A percentile compares a stretch with the other conserved stretches of the same genome.
phyloP scores from a whole-genome alignment of 2,113 vertebrate species.

The Puntigrus tetrazona region DNA sequence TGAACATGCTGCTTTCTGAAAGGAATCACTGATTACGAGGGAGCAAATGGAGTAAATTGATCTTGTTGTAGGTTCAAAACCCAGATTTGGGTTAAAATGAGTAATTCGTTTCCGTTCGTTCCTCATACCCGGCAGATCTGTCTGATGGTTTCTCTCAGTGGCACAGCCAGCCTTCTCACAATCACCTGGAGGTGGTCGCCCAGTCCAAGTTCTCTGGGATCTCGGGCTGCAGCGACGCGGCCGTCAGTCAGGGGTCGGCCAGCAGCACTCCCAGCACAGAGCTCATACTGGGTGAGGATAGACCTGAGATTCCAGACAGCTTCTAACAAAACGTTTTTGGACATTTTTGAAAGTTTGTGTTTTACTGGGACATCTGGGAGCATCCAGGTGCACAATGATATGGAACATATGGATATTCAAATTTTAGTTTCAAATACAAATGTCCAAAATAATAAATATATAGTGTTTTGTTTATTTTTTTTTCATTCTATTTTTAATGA shows the following conservation, averaged over 20 bases:
- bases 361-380: too few relatives aligned
- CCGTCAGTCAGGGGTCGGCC: slow-evolving; percentile 79
- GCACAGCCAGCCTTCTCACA: slow-evolving; percentile 80
- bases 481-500: too few relatives aligned
- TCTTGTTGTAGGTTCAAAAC: neutral
- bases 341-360: neutral
- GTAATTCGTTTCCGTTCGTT: neutral
- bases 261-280: slow-evolving; percentile 83
- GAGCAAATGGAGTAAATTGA: slow-evolving; percentile 4
- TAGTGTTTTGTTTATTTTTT: too few relatives aligned
- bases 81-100: neutral
- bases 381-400: neutral
- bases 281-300: slow-evolving; percentile 76
- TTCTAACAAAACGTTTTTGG: neutral
- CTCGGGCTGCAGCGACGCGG: slow-evolving; percentile 82
- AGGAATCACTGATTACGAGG: too few relatives aligned
- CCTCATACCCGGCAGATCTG: slow-evolving; percentile 71
- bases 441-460: too few relatives aligned
- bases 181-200: slow-evolving; percentile 79
- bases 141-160: slow-evolving; percentile 83
- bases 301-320: neutral
- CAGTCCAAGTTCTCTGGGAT: slow-evolving; percentile 83
- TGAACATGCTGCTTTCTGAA: neutral
- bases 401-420: too few relatives aligned
- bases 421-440: too few relatives aligned